These are phyloP conservation scores for Drosophila subsilvestris DNA, from an alignment of 2,888 invertebrate genomes.

Conservation along the genomic window DNA sequence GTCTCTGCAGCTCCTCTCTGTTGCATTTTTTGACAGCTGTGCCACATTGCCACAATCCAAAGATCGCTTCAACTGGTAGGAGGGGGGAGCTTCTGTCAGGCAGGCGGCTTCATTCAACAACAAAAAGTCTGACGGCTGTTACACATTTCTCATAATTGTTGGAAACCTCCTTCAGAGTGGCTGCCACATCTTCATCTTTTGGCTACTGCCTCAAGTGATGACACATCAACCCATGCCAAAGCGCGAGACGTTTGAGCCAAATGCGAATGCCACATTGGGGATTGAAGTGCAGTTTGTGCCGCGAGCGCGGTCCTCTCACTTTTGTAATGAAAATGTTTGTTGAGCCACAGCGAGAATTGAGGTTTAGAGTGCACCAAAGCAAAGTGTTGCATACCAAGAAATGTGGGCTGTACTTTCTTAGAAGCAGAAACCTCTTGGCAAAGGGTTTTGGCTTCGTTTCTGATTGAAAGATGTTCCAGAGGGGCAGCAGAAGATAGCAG, in stretches of 20 bases:
- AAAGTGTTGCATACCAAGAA: too few species aligned
- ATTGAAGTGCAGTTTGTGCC: not conserved
- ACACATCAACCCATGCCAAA: conserved; percentile 55
- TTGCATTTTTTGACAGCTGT: conserved; percentile 57
- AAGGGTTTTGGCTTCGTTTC: not conserved
- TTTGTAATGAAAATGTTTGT: not conserved
- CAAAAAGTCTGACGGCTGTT: conserved; percentile 61
- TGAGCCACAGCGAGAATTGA: not conserved
- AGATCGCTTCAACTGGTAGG: not conserved
- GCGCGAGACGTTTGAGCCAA: not conserved
- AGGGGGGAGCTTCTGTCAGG: conserved; percentile 38
- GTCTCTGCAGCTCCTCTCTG: not conserved
- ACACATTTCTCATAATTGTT: conserved; percentile 64
- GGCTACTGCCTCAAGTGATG: conserved; percentile 63
- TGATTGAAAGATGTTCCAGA: too few species aligned
- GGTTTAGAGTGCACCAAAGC: not conserved
- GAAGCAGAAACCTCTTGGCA: not conserved
- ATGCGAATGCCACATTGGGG: not conserved
- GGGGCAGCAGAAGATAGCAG: too few species aligned
- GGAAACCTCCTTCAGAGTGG: conserved; percentile 17
- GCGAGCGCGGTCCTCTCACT: not conserved
- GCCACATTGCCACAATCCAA: conserved; percentile 47
- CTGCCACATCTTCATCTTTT: conserved; percentile 50
- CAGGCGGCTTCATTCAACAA: conserved; percentile 55
- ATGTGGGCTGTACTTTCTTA: not conserved